phyloP scores from a whole-genome alignment of 1,140 invertebrate species.

The Trichomalopsis sarcophagae region DNA sequence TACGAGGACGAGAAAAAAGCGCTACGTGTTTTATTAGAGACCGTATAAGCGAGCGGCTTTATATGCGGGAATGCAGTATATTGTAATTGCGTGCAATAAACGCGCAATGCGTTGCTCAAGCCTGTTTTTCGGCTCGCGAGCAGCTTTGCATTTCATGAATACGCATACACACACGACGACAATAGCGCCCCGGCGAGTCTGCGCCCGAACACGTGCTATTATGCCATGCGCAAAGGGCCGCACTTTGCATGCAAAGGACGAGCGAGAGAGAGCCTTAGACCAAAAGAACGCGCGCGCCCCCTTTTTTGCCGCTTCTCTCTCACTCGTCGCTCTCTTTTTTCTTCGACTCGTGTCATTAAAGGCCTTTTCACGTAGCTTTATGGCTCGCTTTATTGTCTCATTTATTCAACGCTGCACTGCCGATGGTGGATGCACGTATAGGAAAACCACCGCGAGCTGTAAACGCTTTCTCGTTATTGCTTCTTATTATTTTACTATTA shows the following conservation, averaged over 20 bases:
- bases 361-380: constrained; percentile 19
- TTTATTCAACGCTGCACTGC: constrained; percentile 3
- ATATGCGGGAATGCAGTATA: constrained; percentile 13
- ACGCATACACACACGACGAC: constrained; percentile 26
- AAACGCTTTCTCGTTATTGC: constrained; percentile 32
- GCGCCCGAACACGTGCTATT: not conserved
- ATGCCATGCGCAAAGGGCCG: constrained; percentile 7
- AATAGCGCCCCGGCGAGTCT: not conserved
- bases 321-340: not conserved
- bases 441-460: not conserved
- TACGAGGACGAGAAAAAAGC: constrained; percentile 30
- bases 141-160: constrained; percentile 25
- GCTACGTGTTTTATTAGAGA: constrained; percentile 9
- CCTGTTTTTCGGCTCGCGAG: constrained; percentile 27
- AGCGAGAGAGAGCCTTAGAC: not conserved
- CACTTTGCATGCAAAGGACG: constrained; percentile 6
- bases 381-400: constrained; percentile 32
- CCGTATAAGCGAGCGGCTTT: not conserved
- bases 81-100: constrained; percentile 49
- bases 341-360: constrained; percentile 17
- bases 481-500: constrained; percentile 25
- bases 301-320: not conserved
- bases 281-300: not conserved
- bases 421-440: not conserved
- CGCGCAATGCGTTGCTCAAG: not conserved